These are phyloP conservation scores for Seira musarum DNA, from an alignment of 2,888 invertebrate genomes.

Conservation along the genomic window DNA sequence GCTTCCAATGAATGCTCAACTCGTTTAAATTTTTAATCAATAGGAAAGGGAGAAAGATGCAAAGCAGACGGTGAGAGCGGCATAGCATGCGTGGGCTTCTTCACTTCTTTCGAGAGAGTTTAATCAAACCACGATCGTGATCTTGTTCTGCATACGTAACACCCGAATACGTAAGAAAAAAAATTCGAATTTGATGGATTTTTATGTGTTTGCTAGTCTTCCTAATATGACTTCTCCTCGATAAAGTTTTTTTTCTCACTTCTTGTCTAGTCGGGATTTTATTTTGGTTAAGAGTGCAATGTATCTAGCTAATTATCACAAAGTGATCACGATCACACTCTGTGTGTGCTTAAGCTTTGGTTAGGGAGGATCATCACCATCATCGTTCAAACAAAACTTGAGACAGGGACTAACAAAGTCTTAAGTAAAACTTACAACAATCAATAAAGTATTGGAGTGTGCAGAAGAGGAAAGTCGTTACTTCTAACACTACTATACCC, in stretches of 20 bases:
- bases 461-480: not conserved
- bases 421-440: not conserved
- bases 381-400: not conserved
- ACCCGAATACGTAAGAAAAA: not conserved
- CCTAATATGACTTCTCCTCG: not conserved
- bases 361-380: too few relatives aligned
- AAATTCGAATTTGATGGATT: constrained; percentile 3
- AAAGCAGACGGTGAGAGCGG: not conserved
- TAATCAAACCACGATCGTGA: constrained; percentile 53
- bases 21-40: constrained; percentile 40
- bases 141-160: constrained; percentile 4
- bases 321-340: not conserved
- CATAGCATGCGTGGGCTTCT: constrained; percentile 39
- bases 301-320: constrained; percentile 6
- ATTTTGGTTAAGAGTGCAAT: not conserved
- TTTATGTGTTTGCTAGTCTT: not conserved
- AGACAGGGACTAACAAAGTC: not conserved
- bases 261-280: not conserved
- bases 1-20: constrained; percentile 22
- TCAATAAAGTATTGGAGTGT: constrained; percentile 15
- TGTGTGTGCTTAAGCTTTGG: too few relatives aligned
- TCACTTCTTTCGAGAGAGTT: constrained; percentile 32
- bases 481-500: not conserved
- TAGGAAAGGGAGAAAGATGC: not conserved
- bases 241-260: not conserved